Percentiles rank a stretch among this genome's conserved stretches.
phyloP scores from a whole-genome alignment of 1,140 invertebrate species.

The Ridgeia piscesae region DNA sequence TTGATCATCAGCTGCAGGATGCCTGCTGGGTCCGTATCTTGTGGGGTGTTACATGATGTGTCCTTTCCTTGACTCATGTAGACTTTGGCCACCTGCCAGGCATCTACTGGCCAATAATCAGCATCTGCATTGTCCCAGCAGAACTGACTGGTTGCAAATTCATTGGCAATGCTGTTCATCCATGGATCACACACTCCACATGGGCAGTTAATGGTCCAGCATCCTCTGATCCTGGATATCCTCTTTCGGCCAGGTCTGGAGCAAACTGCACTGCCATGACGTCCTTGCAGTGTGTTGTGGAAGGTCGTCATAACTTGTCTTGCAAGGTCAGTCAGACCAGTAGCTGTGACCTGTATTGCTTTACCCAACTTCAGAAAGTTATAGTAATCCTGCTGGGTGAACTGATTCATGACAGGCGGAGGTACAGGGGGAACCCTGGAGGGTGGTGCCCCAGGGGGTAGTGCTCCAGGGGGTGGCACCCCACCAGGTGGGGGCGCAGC shows the following conservation, averaged over 20 bases:
- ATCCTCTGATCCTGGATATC: neutral
- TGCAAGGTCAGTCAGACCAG: neutral
- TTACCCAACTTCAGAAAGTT: slow-evolving; percentile 1
- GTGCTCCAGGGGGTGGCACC: no score
- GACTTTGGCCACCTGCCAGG: neutral
- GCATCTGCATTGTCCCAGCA: neutral
- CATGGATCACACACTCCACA: neutral
- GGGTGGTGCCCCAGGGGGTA: neutral
- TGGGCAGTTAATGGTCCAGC: neutral
- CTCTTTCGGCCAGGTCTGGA: neutral
- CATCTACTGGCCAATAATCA: neutral
- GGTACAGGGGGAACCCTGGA: neutral
- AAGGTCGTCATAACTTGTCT: neutral
- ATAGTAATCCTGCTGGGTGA: neutral
- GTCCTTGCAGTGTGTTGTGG: neutral
- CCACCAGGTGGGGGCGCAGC: no score
- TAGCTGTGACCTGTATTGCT: neutral
- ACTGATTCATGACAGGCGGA: neutral
- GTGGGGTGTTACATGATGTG: neutral
- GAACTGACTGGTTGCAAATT: neutral
- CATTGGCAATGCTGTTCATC: neutral
- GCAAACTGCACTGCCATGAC: neutral
- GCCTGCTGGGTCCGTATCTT: neutral
- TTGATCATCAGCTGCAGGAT: neutral
- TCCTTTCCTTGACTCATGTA: neutral